Base-by-base conservation (phyloP, 37 sponge, comb jelly and placozoan species). In the Oscarella lobularis region DNA sequence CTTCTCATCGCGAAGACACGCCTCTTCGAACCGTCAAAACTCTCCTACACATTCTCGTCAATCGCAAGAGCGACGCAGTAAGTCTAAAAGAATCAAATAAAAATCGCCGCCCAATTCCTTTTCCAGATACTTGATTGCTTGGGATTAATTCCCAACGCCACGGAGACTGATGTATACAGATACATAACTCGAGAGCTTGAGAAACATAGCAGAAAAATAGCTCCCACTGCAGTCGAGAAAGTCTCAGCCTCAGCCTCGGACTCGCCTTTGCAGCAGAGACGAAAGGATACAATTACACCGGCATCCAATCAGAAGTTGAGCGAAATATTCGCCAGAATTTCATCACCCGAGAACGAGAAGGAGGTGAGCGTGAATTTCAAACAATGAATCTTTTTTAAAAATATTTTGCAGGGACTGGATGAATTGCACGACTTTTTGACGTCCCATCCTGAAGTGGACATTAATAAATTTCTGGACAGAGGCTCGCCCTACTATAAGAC, bases 11-110 rank as follows among this genome's bases (percentile, higher is more conserved):
- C 31, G 77, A 83, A 30, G 88, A 90, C 74, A 87, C 33, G 73
- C 86, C 88, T 20, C 83, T 69, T 41, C 77, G 91, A n/a, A 95
- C 96, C 38, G 85, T 87, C 31, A 95, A 88, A 77, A 95, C 96
- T 9, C 74, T 95, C 3, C 77, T 95, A 31, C 91, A 82, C 75
- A 89, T 84, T 65, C 41, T 90, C 5, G 88, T 80, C 20, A 80
- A 79, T 35, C 69, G 74, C 0, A 30, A 81, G 38, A 88, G 88
- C 33, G 5, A 68, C n/a, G n/a, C n/a, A n/a, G n/a, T n/a, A n/a
- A n/a, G n/a, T n/a, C n/a, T n/a, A n/a, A n/a, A n/a, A n/a, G n/a
- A n/a, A n/a, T n/a, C n/a, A n/a, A n/a, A n/a, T n/a, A n/a, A n/a
- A n/a, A n/a, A n/a, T n/a, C n/a, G n/a, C n/a, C n/a, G n/a, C n/a